Evolutionary conservation across 2,113 vertebrate genomes (phyloP), one percentile per base, ranked within the genome.

Genomic region (Prunella himalayana): DNA sequence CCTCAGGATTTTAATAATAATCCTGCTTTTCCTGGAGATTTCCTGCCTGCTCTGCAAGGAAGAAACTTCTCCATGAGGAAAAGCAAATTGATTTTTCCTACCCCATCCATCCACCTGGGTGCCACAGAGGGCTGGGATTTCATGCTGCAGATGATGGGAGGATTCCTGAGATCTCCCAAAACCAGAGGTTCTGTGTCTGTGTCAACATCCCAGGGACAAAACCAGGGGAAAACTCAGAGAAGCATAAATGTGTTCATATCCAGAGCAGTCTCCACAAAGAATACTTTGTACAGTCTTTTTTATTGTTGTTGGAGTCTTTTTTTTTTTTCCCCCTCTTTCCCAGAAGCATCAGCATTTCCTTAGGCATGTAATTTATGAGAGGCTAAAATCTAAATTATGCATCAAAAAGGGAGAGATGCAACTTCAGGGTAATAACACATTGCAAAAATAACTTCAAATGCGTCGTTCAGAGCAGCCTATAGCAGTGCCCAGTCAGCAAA

Each of bases 321-420:
- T 13, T 27, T 33, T 31, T 51, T 30, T 31, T 27, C 13, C 3
- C 19, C 13, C 8, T 1, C 15, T 80, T 56, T 50, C 83, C 57
- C 86, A 89, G 80, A 86, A 91, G 72, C 82, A 68, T 78, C 82
- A 94, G 80, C 86, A 59, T 64, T 37, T 93, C 88, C 61, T 94
- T 49, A 51, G 91, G 64, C 56, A 0, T 68, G 72, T 75, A 63
- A 71, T 89, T 75, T 78, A 18, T 70, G 87, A 82, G 89, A 91
- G 86, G 86, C 84, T 87, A 78, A 95, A 94, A 94, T 86, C 91
- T 95, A 91, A 95, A 95, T 97, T 96, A 95, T 95, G 86, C 77
- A 95, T 97, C 84, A 89, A 82, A 97, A 76, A 90, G 92, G 61
- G 57, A 84, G 77, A 70, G 78, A 87, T 89, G 91, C 77, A 91